Evolutionary conservation across 2,113 vertebrate genomes (phyloP).

Genomic region (Hyaena hyaena): DNA sequence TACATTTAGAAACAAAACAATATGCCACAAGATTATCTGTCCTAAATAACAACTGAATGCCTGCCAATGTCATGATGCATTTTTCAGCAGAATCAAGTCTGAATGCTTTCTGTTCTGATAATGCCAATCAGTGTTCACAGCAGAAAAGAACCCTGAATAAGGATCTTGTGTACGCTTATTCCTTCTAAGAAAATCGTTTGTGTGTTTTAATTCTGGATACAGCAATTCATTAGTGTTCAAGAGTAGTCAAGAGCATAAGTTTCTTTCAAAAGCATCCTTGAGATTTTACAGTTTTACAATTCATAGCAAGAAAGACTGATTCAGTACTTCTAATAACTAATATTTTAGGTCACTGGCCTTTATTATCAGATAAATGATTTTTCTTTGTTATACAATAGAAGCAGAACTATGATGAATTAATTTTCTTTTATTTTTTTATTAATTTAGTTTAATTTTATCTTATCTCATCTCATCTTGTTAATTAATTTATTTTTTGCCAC

Average conservation of each 20-base stretch:
- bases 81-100: slow-evolving; percentile 22
- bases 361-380: not conserved
- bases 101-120: not conserved
- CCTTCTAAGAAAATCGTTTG: not conserved
- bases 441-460: too few species aligned
- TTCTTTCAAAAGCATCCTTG: slow-evolving; percentile 34
- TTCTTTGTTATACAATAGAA: not conserved
- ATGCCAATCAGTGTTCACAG: not conserved
- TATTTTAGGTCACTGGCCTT: not conserved
- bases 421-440: not conserved
- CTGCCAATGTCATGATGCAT: not conserved
- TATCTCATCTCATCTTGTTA: too few species aligned
- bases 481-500: not conserved
- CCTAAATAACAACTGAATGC: not conserved
- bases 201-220: slow-evolving; percentile 37
- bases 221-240: not conserved
- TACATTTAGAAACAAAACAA: not conserved
- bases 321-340: not conserved
- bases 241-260: not conserved
- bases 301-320: not conserved
- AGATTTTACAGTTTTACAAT: not conserved
- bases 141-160: slow-evolving; percentile 2
- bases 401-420: not conserved
- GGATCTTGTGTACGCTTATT: not conserved
- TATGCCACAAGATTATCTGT: not conserved